These are phyloP conservation scores for Leptosomus discolor DNA, from an alignment of 2,113 vertebrate species.

Conservation along the genomic window DNA sequence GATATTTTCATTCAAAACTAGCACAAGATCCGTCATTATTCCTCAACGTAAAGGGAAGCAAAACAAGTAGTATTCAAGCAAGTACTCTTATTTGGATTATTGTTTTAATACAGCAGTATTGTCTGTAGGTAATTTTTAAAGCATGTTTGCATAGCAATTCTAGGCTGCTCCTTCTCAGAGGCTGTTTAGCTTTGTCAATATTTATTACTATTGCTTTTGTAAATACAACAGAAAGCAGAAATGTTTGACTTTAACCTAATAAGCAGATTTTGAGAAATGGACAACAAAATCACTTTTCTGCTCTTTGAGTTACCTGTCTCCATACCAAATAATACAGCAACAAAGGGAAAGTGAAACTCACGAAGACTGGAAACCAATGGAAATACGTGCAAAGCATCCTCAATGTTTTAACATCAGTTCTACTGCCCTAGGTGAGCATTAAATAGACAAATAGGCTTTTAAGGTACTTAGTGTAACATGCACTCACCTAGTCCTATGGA, in stretches of 20 bases:
- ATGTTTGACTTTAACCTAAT: conserved; percentile 52
- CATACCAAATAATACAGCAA: not conserved
- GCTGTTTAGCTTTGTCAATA: conserved; percentile 50
- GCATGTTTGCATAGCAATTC: conserved; percentile 48
- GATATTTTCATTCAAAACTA: conserved; percentile 55
- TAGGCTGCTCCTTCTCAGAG: conserved; percentile 29
- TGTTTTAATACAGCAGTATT: conserved; percentile 37
- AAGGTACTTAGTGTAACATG: not conserved
- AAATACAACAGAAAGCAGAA: conserved; percentile 43
- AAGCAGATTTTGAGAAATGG: conserved; percentile 17
- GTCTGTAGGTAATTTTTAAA: conserved; percentile 54
- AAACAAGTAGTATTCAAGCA: conserved; percentile 38
- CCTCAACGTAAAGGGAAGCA: not conserved
- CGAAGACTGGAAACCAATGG: not conserved
- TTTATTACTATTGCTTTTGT: conserved; percentile 57
- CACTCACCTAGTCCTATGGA: not conserved
- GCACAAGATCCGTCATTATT: conserved; percentile 15
- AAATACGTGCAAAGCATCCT: not conserved
- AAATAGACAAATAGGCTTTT: not conserved
- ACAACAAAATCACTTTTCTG: not conserved
- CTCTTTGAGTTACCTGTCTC: conserved; percentile 6
- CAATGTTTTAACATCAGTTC: not conserved
- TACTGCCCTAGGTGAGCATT: not conserved
- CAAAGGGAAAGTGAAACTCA: not conserved
- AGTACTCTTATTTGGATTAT: conserved; percentile 33